These are phyloP conservation scores for Balanococcus diminutus DNA, from an alignment of 2,888 invertebrate species.

Conservation along the genomic window DNA sequence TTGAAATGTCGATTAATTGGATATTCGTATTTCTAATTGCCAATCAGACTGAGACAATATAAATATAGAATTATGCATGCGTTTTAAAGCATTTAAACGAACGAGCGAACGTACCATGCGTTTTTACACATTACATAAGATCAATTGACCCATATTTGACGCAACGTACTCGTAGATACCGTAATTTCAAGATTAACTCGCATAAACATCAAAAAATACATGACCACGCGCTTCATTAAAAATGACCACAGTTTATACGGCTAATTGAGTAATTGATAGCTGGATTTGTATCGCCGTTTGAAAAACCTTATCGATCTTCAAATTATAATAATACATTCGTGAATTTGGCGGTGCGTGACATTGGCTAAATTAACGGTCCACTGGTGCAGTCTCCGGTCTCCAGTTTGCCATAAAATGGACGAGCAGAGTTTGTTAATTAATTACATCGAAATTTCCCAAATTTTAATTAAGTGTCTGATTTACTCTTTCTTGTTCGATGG, in stretches of 20 bases:
- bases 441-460: background rate
- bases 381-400: background rate
- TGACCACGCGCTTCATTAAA: background rate
- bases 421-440: background rate
- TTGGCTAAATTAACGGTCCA: constrained; percentile 11
- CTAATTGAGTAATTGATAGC: constrained; percentile 9
- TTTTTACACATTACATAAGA: constrained; percentile 36
- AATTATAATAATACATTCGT: background rate
- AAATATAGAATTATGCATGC: constrained; percentile 29
- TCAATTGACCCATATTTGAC: constrained; percentile 14
- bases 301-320: constrained; percentile 2
- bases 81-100: constrained; percentile 36
- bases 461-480: background rate
- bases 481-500: background rate
- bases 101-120: background rate
- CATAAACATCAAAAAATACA: background rate
- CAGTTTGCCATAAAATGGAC: background rate
- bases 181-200: constrained; percentile 34
- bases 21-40: background rate
- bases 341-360: constrained; percentile 5
- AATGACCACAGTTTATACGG: background rate
- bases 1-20: background rate
- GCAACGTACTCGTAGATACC: background rate
- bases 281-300: background rate
- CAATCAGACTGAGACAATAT: constrained; percentile 31